phyloP scores from a whole-genome alignment of 30 jellyfish, hydroid and myxozoan species.

The Clytia hemisphaerica region DNA sequence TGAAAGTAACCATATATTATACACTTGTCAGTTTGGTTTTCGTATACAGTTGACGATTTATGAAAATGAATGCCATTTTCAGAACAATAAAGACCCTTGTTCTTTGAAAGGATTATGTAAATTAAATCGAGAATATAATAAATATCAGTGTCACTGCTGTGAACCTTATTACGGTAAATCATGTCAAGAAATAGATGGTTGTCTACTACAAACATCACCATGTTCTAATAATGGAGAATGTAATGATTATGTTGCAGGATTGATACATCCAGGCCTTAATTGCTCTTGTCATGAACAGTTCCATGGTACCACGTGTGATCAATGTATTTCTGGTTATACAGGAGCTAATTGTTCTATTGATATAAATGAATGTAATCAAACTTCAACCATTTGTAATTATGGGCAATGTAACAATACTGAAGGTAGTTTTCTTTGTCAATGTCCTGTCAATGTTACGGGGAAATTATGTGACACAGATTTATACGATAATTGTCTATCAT shows the following conservation, averaged over 20 bases:
- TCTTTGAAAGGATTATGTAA: constrained; percentile 42
- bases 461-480: constrained; percentile 65
- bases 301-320: constrained; percentile 58
- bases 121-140: constrained; percentile 9
- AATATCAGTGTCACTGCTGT: constrained; percentile 50
- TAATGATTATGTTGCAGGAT: constrained; percentile 43
- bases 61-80: not conserved
- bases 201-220: constrained; percentile 34
- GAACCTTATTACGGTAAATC: constrained; percentile 36
- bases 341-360: constrained; percentile 59
- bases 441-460: constrained; percentile 71
- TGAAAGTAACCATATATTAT: not conserved
- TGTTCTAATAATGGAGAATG: constrained; percentile 74
- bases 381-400: constrained; percentile 12
- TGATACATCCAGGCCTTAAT: constrained; percentile 12
- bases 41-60: constrained; percentile 9
- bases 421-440: constrained; percentile 52
- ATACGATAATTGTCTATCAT: constrained; percentile 41
- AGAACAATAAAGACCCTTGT: constrained; percentile 8
- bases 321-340: constrained; percentile 57
- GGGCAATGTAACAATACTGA: constrained; percentile 50
- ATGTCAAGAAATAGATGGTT: constrained; percentile 55
- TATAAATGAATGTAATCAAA: constrained; percentile 49
- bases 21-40: constrained; percentile 16
- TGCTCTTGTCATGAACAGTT: constrained; percentile 59